Evolutionary conservation across 2,113 vertebrate genomes (phyloP).

Genomic region (Cochlearius cochlearius): DNA sequence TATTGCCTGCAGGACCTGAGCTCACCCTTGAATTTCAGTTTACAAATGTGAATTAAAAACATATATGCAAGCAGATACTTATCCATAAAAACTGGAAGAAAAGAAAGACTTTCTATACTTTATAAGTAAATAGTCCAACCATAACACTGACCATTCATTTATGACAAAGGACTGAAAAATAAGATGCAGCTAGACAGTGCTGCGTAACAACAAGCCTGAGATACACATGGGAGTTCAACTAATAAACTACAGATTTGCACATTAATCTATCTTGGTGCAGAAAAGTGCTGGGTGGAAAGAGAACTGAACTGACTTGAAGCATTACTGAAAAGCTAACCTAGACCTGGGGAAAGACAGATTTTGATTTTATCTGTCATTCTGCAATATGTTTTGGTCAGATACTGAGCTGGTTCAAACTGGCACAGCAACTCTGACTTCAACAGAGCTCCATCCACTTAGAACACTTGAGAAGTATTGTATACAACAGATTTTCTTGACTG

Average conservation of each 20-base stretch:
- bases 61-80: not conserved
- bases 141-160: not conserved
- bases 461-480: not conserved
- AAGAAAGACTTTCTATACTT: not conserved
- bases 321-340: not conserved
- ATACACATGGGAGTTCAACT: not conserved
- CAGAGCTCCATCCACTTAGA: not conserved
- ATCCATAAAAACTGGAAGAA: not conserved
- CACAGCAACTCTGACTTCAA: not conserved
- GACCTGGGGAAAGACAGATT: not conserved
- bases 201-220: not conserved
- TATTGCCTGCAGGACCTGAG: not conserved
- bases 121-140: not conserved
- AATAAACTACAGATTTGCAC: not conserved
- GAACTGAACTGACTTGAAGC: not conserved
- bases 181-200: not conserved
- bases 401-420: not conserved
- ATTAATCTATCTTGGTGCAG: not conserved
- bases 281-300: not conserved
- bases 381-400: constrained; percentile 9
- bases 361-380: not conserved
- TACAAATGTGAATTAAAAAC: not conserved
- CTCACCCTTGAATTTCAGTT: not conserved
- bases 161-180: not conserved
- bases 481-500: not conserved